A percentile compares a stretch with the other conserved stretches of the same genome.
Conservation (phyloP, 2,797 vertebrate species). For the Tolypeutes matacus region DNA sequence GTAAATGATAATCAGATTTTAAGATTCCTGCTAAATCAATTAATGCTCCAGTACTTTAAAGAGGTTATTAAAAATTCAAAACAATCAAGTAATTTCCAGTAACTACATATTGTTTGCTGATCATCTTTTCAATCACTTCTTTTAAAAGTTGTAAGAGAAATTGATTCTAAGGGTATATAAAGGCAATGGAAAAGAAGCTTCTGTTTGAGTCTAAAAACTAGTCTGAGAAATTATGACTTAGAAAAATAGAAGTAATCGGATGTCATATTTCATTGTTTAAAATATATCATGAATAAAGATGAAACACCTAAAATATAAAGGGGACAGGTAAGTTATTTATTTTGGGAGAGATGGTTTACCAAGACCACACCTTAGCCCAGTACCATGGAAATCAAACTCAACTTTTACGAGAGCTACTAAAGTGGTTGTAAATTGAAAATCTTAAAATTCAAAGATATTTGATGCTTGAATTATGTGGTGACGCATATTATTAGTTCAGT, state of each 20-base stretch:
- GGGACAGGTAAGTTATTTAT: background rate
- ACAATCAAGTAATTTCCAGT: conserved; percentile 58
- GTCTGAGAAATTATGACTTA: conserved; percentile 28
- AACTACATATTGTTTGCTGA: conserved; percentile 65
- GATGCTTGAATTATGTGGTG: conserved; percentile 3
- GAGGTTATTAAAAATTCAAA: conserved; percentile 72
- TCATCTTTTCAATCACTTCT: conserved; percentile 50
- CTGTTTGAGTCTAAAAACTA: conserved; percentile 24
- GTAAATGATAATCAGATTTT: conserved; percentile 55
- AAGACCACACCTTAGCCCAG: conserved; percentile 7
- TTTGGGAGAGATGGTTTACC: background rate
- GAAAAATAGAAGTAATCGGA: conserved; percentile 42
- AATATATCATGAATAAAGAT: conserved; percentile 61
- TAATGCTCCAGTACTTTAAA: conserved; percentile 62
- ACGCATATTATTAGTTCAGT: conserved; percentile 34
- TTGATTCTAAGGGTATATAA: conserved; percentile 55
- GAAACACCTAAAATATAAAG: conserved; percentile 19
- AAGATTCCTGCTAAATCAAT: conserved; percentile 56
- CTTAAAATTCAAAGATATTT: conserved; percentile 59
- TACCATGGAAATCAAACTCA: background rate
- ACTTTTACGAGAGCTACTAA: conserved; percentile 30
- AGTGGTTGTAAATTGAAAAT: conserved; percentile 33
- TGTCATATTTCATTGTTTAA: conserved; percentile 47
- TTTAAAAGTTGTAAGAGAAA: conserved; percentile 57
- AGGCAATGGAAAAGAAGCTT: conserved; percentile 22